Conservation (phyloP, 1,140 invertebrate genomes). For the Pogonognathellus flavescens region DNA sequence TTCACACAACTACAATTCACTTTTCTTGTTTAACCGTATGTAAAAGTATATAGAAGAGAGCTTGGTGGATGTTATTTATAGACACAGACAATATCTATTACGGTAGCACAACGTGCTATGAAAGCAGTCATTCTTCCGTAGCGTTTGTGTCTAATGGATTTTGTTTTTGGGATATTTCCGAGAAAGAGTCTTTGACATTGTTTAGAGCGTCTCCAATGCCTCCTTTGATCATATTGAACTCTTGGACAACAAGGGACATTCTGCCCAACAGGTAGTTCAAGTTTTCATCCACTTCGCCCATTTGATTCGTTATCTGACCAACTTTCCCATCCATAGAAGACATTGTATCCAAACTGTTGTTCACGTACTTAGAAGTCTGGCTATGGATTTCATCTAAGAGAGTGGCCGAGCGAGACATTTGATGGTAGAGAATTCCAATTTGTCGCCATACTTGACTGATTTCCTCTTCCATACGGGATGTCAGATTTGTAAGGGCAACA, state of each 20-base stretch:
- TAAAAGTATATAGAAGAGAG: background rate
- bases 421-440: conserved; percentile 89
- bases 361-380: conserved; percentile 85
- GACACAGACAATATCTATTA: background rate
- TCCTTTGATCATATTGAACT: conserved; percentile 85
- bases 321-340: conserved; percentile 84
- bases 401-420: conserved; percentile 82
- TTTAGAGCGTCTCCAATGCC: conserved; percentile 66
- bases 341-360: conserved; percentile 79
- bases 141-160: conserved; percentile 8
- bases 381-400: conserved; percentile 82
- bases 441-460: conserved; percentile 87
- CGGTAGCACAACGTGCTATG: too few relatives aligned
- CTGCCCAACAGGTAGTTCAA: conserved; percentile 87
- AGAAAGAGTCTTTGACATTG: conserved; percentile 61
- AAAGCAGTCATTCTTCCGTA: background rate
- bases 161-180: conserved; percentile 56
- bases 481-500: conserved; percentile 81
- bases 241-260: conserved; percentile 84
- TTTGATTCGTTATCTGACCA: conserved; percentile 79
- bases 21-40: too few relatives aligned
- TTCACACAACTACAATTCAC: too few relatives aligned
- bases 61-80: background rate
- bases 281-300: conserved; percentile 86
- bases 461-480: conserved; percentile 82